Evolutionary conservation across 2,888 invertebrate genomes (phyloP), one percentile per base, ranked within the genome.

Genomic region (Coecobrya sp.): DNA sequence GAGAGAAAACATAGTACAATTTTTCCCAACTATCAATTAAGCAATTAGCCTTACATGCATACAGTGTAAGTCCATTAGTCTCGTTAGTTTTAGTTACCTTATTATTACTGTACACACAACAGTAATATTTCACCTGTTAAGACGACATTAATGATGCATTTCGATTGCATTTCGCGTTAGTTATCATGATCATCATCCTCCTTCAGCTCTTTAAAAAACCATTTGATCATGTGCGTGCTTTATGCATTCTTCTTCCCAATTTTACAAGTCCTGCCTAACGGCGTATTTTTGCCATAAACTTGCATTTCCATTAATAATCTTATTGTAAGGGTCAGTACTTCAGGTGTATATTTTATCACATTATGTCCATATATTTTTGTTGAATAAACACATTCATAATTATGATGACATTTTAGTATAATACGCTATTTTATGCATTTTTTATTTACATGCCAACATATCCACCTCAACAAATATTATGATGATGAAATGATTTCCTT

Each of bases 1-100:
- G 42, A 84, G 89, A 70, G 85, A 90, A 90, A 90, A 90, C 76
- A 62, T 90, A 90, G 89, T 90, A 90, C 89, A 90, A 90, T 90
- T 90, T 85, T 84, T 90, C 19, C 76, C 89, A 62, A 59, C 36
- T 76, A 84, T 55, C 25, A 25, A 73, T 84, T 84, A 84, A 19
- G n/a, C 36, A 68, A 36, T 68, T 68, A 68, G 68, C 5, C 27
- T 65, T 27, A 25, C 13, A 2, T 27, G 7, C 11, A 11, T 65
- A 27, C 25, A 27, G 25, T 8, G n/a, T 55, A 55, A 59, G 59
- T 19, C 22, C 59, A 59, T 59, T 59, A 59, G 59, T 59, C 59
- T 59, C n/a, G n/a, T 59, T 59, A 59, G 49, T 13, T 49, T 49
- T 49, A 70, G 70, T 70, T 70, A 70, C 36, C 70, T 19, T 8